Base-by-base conservation (phyloP, 2,888 invertebrate genomes). In the Thera obeliscata region DNA sequence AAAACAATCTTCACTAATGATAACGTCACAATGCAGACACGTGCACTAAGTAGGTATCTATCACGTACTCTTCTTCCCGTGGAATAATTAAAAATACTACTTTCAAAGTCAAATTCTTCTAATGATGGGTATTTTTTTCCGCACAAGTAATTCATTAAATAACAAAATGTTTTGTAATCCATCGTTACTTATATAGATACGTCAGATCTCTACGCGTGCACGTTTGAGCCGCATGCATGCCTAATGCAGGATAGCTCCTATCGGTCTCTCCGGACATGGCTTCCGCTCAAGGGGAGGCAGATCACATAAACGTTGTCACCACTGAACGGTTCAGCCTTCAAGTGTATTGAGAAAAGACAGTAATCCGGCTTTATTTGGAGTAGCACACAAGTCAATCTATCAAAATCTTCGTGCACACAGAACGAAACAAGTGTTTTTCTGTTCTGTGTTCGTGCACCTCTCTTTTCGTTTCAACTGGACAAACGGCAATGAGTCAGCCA, bases 221-320 rank as follows among this genome's bases (percentile, higher is more conserved):
- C 57, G 62, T 56, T 46, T 46, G 33, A 22, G 4, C 22, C 46
- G 55, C 55, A 55, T 66, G 66, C 58, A 66, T 9, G 9, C 49
- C 12, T 38, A 35, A 67, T 67, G 67, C 64, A 67, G 67, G 67
- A 67, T 64, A 64, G 54, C 56, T 60, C 63, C 60, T 59, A 67
- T 67, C 46, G 56, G 67, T 46, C 52, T 43, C 48, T 67, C 38
- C 61, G 54, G 59, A 64, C 64, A 61, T 54, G 46, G 61, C 41
- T 67, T 67, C 67, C 67, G 64, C 50, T 43, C 50, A 67, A 56
- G 67, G 67, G 67, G 67, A 61, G 63, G 58, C 55, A 41, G 59
- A 64, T 64, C 55, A 64, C 52, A 60, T 64, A 67, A 67, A 61
- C 54, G 59, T 38, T 11, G 38, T 59, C 36, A 22, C 54, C 49